Conservation (phyloP, 2,888 invertebrate species). For the Phytoseiulus persimilis region DNA sequence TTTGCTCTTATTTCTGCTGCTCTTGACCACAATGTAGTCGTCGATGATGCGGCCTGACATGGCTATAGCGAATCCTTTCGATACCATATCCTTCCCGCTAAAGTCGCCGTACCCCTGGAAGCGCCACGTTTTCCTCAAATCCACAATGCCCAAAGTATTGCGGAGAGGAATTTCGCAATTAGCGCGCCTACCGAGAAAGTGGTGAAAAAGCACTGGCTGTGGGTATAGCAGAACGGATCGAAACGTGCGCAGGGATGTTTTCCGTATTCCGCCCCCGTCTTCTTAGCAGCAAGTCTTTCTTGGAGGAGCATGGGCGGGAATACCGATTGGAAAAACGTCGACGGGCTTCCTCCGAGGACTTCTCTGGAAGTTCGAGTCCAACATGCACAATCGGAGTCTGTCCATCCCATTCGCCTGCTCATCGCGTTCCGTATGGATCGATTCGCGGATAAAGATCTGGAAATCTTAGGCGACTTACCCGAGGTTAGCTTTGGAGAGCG, state of each 20-base stretch:
- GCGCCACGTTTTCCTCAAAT: no score
- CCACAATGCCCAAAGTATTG: no score
- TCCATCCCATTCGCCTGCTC: no score
- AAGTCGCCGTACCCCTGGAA: not conserved
- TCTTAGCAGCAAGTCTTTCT: no score
- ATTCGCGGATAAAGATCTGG: no score
- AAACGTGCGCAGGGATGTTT: not conserved
- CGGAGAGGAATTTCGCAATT: no score
- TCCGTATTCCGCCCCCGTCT: not conserved
- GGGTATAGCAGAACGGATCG: not conserved
- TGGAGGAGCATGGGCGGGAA: not conserved
- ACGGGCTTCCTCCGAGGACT: slow-evolving; percentile 52
- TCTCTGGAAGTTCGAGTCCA: slow-evolving; percentile 50
- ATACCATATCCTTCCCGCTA: not conserved
- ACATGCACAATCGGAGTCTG: no score
- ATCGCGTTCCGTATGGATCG: no score
- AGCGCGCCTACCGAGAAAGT: not conserved
- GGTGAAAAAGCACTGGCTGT: not conserved
- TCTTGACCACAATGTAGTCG: not conserved
- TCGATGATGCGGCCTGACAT: not conserved
- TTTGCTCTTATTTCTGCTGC: not conserved
- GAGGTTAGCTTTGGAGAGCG: slow-evolving; percentile 63
- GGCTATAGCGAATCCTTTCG: slow-evolving; percentile 9
- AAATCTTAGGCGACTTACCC: slow-evolving; percentile 56
- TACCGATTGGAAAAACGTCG: not conserved